Base-by-base conservation (phyloP, 1,140 invertebrate species). In the Panonychus citri region DNA sequence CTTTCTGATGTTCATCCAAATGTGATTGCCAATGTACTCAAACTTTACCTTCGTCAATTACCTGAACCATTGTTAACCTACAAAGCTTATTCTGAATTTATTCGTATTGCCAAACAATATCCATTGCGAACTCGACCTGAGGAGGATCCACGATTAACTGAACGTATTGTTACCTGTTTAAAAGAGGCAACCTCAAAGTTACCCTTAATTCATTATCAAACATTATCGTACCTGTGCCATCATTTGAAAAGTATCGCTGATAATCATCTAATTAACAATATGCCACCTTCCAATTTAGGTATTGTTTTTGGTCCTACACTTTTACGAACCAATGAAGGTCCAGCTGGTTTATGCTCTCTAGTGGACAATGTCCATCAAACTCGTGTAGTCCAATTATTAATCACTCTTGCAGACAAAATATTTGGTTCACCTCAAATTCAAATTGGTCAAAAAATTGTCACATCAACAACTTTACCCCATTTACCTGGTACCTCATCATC, bases 241-340 rank as follows among this genome's bases (percentile, higher is more conserved):
- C 76, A 77, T 64, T 65, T 77, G 57, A 62, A 72, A 48, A 66
- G 70, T 60, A 67, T 74, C 3, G 63, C 70, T 19, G 62, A 66
- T 15, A 59, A 69, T 57, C 62, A 66, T n/a, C 66, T 70, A 26
- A 57, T 66, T 8, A 78, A 78, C 61, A 75, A 76, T 58, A 78
- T 78, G 76, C 74, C 71, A 26, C 64, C 76, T 2, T 73, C 70
- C 57, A 78, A 78, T 63, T 65, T 78, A 39, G 75, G 75, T 4
- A 77, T 77, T 59, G 75, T 78, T 15, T 78, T 78, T 69, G 76
- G 75, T 53, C 76, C 76, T 49, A 78, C 76, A 13, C 61, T 78
- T 27, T 66, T 78, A 8, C 62, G 74, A 59, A 72, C 73, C 27
- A 62, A 65, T 40, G 74, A 77, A 63, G 30, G 30, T 34, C 68